A percentile compares a stretch with the other conserved stretches of the same genome.
Conservation (phyloP, 2,888 invertebrate species). For the Anaspis maculata region DNA sequence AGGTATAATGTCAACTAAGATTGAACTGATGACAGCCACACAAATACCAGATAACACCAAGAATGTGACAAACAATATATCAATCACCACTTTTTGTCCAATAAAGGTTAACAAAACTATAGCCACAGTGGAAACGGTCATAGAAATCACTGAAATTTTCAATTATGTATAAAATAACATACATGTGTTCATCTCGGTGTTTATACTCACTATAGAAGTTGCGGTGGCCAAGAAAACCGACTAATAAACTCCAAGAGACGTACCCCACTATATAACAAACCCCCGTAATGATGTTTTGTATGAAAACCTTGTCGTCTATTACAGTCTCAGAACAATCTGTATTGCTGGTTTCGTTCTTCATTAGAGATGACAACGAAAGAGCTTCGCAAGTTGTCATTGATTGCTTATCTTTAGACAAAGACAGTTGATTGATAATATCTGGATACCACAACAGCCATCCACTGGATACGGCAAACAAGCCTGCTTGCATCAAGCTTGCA, state of each 20-base stretch:
- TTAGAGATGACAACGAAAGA: conserved; percentile 7
- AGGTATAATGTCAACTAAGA: conserved; percentile 16
- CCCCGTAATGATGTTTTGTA: conserved; percentile 20
- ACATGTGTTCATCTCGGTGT: no score
- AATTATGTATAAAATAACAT: no score
- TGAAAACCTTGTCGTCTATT: conserved; percentile 15
- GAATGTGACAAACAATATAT: conserved; percentile 22
- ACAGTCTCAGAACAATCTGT: conserved; percentile 5
- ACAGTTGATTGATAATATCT: conserved; percentile 24
- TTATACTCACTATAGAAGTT: conserved; percentile 16
- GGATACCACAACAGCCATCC: conserved; percentile 30
- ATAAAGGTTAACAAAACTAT: conserved; percentile 16
- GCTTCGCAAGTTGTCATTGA: conserved; percentile 24
- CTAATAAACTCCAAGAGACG: conserved; percentile 11
- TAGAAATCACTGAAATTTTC: conserved; percentile 18
- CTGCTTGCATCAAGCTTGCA: conserved; percentile 22
- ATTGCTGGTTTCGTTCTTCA: conserved; percentile 1
- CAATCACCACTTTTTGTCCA: conserved; percentile 19
- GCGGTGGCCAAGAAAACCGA: conserved; percentile 12
- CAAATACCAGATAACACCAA: conserved; percentile 25
- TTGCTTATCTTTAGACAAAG: conserved; percentile 9
- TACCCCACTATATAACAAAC: conserved; percentile 14
- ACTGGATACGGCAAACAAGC: conserved; percentile 23
- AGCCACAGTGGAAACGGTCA: conserved; percentile 13
- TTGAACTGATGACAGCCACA: conserved; percentile 23